phyloP scores from a whole-genome alignment of 2,888 invertebrate species.

The Omphaloscelis lunosa region DNA sequence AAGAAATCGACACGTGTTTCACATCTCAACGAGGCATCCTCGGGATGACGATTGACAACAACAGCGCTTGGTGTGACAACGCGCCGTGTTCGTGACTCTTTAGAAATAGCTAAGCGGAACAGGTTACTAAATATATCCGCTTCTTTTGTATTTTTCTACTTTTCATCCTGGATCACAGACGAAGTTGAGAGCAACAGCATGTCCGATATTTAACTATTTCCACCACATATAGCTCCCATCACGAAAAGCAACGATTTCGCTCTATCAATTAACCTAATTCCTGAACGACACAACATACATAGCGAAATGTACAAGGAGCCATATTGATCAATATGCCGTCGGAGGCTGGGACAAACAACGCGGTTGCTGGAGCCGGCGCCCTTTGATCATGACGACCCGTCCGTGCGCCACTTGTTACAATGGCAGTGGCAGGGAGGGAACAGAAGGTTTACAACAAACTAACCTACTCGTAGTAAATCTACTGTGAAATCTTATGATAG shows the following conservation, averaged over 20 bases:
- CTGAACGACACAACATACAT: slow-evolving; percentile 28
- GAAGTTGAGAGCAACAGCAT: not conserved
- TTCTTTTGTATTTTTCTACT: too few relatives aligned
- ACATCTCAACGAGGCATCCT: too few relatives aligned
- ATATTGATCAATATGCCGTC: slow-evolving; percentile 68
- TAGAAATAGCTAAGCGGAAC: too few relatives aligned
- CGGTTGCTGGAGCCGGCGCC: slow-evolving; percentile 58
- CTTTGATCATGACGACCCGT: slow-evolving; percentile 67
- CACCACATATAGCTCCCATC: not conserved
- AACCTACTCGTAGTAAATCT: not conserved
- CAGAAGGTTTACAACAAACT: slow-evolving; percentile 52
- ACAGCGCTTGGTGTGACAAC: too few relatives aligned
- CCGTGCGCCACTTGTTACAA: slow-evolving; percentile 62
- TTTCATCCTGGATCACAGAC: not conserved
- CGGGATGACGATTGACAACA: too few relatives aligned
- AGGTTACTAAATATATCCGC: too few relatives aligned
- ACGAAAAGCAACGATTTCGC: slow-evolving; percentile 16
- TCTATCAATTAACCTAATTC: slow-evolving; percentile 66
- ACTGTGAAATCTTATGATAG: not conserved
- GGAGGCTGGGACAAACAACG: slow-evolving; percentile 65
- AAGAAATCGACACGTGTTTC: too few relatives aligned
- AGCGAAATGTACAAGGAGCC: slow-evolving; percentile 54
- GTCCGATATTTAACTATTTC: not conserved
- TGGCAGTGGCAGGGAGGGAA: not conserved
- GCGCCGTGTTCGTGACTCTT: too few relatives aligned